These are phyloP conservation scores for Leptoteleia sp. DNA, from an alignment of 1,140 invertebrate genomes.

Conservation along the genomic window DNA sequence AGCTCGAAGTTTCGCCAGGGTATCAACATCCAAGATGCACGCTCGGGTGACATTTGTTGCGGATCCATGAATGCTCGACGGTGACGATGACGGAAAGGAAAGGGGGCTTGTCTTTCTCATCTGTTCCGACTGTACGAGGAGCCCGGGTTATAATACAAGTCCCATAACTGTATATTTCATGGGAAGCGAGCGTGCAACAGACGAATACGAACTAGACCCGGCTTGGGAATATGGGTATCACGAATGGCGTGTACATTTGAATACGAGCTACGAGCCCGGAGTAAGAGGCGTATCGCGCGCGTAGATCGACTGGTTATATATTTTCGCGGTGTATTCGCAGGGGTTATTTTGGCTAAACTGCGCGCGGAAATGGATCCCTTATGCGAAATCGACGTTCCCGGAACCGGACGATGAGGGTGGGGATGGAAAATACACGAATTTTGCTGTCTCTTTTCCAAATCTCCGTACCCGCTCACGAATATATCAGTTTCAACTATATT, in stretches of 20 bases:
- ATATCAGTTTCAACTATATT: no score
- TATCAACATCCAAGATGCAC: conserved; percentile 67
- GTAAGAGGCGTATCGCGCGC: conserved; percentile 59
- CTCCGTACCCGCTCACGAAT: no score
- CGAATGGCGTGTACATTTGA: conserved; percentile 62
- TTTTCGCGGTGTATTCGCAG: conserved; percentile 54
- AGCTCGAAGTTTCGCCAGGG: conserved; percentile 20
- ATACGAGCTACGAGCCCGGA: conserved; percentile 38
- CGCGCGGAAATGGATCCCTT: conserved; percentile 43
- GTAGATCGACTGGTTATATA: conserved; percentile 60
- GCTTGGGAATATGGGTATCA: conserved; percentile 51
- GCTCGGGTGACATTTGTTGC: conserved; percentile 69
- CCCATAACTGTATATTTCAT: conserved; percentile 75
- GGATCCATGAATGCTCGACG: conserved; percentile 64
- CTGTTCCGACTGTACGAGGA: conserved; percentile 30
- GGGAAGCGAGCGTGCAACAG: conserved; percentile 56
- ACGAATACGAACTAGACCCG: conserved; percentile 56
- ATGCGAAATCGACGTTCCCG: conserved; percentile 20
- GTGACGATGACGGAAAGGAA: conserved; percentile 61
- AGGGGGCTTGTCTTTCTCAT: conserved; percentile 61
- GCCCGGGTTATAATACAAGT: conserved; percentile 72
- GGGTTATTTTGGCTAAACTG: conserved; percentile 50
- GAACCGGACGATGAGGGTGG: conserved; percentile 16
- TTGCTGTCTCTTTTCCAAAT: no score
- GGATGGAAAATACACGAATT: conserved; percentile 3